Evolutionary conservation across 1,140 invertebrate genomes (phyloP), one percentile per base, ranked within the genome.

Genomic region (Papilio machaon): DNA sequence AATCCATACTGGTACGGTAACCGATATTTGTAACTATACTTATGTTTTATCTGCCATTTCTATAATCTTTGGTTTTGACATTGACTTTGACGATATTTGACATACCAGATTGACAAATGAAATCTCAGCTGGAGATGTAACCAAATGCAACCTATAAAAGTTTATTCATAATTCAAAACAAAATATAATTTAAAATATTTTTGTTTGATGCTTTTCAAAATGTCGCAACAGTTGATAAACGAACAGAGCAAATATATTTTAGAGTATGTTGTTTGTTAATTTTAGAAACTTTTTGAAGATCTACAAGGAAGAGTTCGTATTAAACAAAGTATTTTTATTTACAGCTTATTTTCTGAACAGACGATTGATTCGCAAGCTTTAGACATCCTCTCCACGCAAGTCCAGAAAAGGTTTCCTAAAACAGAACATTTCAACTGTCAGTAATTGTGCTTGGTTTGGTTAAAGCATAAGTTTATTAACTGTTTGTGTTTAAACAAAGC

Each of bases 331-430:
- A 58, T 76, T 79, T 83, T 82, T 75, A 76, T 83, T 94, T 93
- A 70, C 89, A 95, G 94, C 83, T 90, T 95, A 85, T 95, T 95
- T 87, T 95, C 94, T n/a, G 95, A 95, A 78, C 93, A 95, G 84
- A 94, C 93, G 13, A 86, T 95, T 49, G 95, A 95, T 81, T 90
- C 91, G 8, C 94, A 95, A 81, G 93, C 89, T 46, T 85, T 95
- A 79, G 95, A 95, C 79, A 91, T 94, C 19, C 92, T 95, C 86
- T 95, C 94, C 83, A 86, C 89, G 47, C 94, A 97, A 87, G 94
- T 98, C 64, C 97, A 97, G 88, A 97, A 97, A 89, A 96, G 95
- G 82, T 98, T 98, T 88, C 95, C 96, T 1, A 97, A 97, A 91
- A 95, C 96, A 75, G 97, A 98, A 86, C 96, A 96, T 89, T 98